A percentile compares a stretch with the other conserved stretches of the same genome.
Conservation (phyloP, 2,888 invertebrate species). For the Metopia argyrocephala region DNA sequence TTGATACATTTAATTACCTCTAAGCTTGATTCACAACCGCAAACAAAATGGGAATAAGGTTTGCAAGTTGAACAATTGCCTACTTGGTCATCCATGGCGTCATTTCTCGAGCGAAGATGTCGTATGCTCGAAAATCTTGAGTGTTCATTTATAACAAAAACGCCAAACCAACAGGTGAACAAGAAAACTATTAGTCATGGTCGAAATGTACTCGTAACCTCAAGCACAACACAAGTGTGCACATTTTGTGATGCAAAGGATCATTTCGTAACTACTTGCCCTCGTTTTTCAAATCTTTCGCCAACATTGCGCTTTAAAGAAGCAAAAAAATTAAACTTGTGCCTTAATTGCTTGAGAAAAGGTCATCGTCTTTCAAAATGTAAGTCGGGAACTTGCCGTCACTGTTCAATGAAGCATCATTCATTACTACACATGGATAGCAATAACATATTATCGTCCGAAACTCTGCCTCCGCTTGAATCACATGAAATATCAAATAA, state of each 20-base stretch:
- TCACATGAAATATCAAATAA: neutral
- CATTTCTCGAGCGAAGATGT: slow-evolving; percentile 47
- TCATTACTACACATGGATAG: slow-evolving; percentile 53
- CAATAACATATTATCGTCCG: neutral
- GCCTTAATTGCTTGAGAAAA: slow-evolving; percentile 58
- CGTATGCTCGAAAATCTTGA: slow-evolving; percentile 42
- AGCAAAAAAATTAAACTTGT: slow-evolving; percentile 45
- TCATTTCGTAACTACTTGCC: slow-evolving; percentile 30
- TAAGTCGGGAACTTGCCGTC: slow-evolving; percentile 51
- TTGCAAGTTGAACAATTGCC: slow-evolving; percentile 16
- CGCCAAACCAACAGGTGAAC: neutral
- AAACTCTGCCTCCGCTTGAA: neutral
- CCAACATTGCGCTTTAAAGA: slow-evolving; percentile 37
- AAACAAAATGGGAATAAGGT: slow-evolving; percentile 1
- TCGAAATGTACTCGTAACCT: slow-evolving; percentile 34
- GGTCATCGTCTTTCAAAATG: slow-evolving; percentile 57
- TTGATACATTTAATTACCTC: neutral
- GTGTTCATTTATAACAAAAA: slow-evolving; percentile 3
- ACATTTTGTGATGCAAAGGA: slow-evolving; percentile 36
- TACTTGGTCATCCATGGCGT: slow-evolving; percentile 17
- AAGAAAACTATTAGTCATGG: slow-evolving; percentile 12
- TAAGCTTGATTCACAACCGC: neutral
- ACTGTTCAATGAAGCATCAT: slow-evolving; percentile 56
- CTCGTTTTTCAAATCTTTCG: slow-evolving; percentile 27
- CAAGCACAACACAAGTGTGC: neutral